Evolutionary conservation across 2,888 invertebrate genomes (phyloP).

Genomic region (Lathronympha strigana): DNA sequence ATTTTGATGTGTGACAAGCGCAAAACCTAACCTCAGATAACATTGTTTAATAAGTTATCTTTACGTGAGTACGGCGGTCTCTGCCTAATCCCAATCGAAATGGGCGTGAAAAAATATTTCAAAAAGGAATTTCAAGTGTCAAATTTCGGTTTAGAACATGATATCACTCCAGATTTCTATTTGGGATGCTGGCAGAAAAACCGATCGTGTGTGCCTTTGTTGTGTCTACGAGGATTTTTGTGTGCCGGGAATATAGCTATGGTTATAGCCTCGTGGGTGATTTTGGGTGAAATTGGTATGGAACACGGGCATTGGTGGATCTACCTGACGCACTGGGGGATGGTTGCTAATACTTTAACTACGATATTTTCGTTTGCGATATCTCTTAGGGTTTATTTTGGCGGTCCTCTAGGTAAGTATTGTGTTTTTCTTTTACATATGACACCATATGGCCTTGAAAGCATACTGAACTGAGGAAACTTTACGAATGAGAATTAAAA

Average conservation of each 20-base stretch:
- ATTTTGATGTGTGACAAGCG: too few relatives aligned
- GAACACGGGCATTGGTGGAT: conserved; percentile 62
- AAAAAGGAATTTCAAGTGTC: conserved; percentile 57
- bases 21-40: not conserved
- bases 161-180: conserved; percentile 63
- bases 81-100: conserved; percentile 46
- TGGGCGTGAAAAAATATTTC: conserved; percentile 64
- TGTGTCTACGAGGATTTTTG: conserved; percentile 59
- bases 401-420: conserved; percentile 65
- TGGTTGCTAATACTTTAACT: conserved; percentile 61
- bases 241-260: conserved; percentile 63
- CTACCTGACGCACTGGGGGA: conserved; percentile 75
- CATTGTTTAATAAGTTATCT: conserved; percentile 1
- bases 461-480: too few relatives aligned
- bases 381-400: conserved; percentile 55
- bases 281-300: conserved; percentile 48
- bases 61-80: conserved; percentile 5
- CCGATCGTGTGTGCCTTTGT: conserved; percentile 58
- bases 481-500: too few relatives aligned
- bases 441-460: too few relatives aligned
- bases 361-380: conserved; percentile 60
- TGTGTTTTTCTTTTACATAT: too few relatives aligned
- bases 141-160: conserved; percentile 61
- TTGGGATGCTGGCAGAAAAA: conserved; percentile 63
- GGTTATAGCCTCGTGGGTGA: conserved; percentile 55